These are phyloP conservation scores for Solea senegalensis DNA, from an alignment of 2,113 vertebrate genomes.

Conservation along the genomic window DNA sequence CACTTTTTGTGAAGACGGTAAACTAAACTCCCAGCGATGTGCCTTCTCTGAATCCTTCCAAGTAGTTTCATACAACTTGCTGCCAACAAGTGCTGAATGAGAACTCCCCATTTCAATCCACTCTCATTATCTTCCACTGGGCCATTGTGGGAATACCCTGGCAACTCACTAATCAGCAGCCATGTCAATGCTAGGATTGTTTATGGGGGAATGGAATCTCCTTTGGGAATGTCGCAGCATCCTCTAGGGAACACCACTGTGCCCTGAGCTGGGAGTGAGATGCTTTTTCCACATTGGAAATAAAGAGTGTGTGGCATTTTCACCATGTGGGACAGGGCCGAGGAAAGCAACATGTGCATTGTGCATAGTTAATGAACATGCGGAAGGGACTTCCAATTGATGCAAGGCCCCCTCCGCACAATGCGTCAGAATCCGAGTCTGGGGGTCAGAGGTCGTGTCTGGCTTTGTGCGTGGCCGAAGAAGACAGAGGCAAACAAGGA, in stretches of 20 bases:
- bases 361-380: slow-evolving; percentile 56
- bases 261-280: slow-evolving; percentile 27
- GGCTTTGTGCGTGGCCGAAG: slow-evolving; percentile 55
- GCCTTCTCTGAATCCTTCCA: slow-evolving; percentile 12
- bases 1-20: slow-evolving; percentile 11
- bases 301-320: slow-evolving; percentile 10
- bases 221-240: slow-evolving; percentile 65
- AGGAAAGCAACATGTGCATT: slow-evolving; percentile 38
- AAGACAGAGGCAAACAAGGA: slow-evolving; percentile 60
- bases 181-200: slow-evolving; percentile 70
- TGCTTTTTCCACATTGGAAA: slow-evolving; percentile 46
- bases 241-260: slow-evolving; percentile 38
- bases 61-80: slow-evolving; percentile 40
- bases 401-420: slow-evolving; percentile 36
- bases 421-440: slow-evolving; percentile 55
- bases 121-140: slow-evolving; percentile 56
- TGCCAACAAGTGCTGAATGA: slow-evolving; percentile 63
- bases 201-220: slow-evolving; percentile 70
- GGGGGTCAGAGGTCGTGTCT: slow-evolving; percentile 61
- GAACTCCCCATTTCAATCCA: slow-evolving; percentile 31
- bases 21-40: slow-evolving; percentile 14
- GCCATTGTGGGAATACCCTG: slow-evolving; percentile 60
- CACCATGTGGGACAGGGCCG: slow-evolving; percentile 19
- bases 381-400: slow-evolving; percentile 45
- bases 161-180: slow-evolving; percentile 63